phyloP scores from a whole-genome alignment of 2,797 vertebrate genomes.

The Oreochromis grahami region DNA sequence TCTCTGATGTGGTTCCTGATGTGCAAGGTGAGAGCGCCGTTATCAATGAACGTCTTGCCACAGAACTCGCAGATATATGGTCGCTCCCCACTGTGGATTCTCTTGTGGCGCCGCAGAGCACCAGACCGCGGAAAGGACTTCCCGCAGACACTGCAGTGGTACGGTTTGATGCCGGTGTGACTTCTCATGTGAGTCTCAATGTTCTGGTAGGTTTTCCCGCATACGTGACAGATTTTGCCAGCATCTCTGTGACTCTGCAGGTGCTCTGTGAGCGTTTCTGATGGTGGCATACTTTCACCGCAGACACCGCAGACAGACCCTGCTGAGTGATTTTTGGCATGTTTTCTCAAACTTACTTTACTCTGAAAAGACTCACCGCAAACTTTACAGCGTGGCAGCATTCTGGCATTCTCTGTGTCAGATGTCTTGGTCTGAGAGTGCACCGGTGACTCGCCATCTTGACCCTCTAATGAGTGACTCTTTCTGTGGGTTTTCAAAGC shows the following conservation, averaged over 20 bases:
- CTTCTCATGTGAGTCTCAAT: constrained; percentile 48
- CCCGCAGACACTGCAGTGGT: constrained; percentile 7
- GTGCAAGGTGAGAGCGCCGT: constrained; percentile 11
- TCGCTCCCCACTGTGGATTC: constrained; percentile 55
- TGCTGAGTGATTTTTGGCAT: constrained; percentile 5
- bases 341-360: constrained; percentile 30
- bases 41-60: constrained; percentile 63
- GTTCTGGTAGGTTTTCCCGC: constrained; percentile 41
- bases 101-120: constrained; percentile 37
- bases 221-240: constrained; percentile 31
- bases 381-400: constrained; percentile 11
- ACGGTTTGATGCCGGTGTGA: constrained; percentile 39
- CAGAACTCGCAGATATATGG: constrained; percentile 70
- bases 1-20: constrained; percentile 34
- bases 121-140: constrained; percentile 31
- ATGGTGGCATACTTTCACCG: neutral
- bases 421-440: neutral
- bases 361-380: constrained; percentile 32
- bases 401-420: neutral
- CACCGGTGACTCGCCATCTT: rapidly evolving
- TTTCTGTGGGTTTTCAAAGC: constrained; percentile 20
- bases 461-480: neutral
- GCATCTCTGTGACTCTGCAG: constrained; percentile 26
- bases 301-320: constrained; percentile 33
- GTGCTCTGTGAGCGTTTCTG: constrained; percentile 17